These are phyloP conservation scores for Cryptoleucopteryx plumbea DNA, from an alignment of 2,113 vertebrate species.

Conservation along the genomic window DNA sequence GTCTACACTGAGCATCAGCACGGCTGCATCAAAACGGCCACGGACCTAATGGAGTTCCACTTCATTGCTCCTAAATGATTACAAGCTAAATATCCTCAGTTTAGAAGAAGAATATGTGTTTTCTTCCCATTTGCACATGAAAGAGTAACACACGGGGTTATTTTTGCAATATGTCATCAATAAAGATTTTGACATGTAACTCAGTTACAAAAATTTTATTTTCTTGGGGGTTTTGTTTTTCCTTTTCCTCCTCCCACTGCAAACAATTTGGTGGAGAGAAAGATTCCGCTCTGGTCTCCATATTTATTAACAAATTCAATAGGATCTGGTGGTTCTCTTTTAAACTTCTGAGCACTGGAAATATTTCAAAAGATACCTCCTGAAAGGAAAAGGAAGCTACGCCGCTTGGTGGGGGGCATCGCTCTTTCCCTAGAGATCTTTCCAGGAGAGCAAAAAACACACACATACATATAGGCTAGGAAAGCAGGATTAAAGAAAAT, in stretches of 20 bases:
- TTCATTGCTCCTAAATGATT: background rate
- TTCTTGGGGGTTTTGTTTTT: background rate
- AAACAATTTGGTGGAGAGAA: background rate
- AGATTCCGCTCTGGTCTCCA: fast-evolving
- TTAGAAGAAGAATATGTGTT: background rate
- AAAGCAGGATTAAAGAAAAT: constrained; percentile 24
- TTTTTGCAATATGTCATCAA: background rate
- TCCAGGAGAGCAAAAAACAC: background rate
- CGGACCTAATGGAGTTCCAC: background rate
- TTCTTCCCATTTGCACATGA: background rate
- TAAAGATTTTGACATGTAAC: background rate
- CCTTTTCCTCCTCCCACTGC: background rate
- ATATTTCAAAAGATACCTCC: background rate
- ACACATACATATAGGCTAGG: background rate
- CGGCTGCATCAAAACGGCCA: fast-evolving
- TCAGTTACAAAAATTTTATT: background rate
- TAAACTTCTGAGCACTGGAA: background rate
- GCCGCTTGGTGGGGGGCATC: background rate
- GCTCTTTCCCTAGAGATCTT: background rate
- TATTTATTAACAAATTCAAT: background rate
- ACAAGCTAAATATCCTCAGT: background rate
- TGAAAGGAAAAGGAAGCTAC: constrained; percentile 1
- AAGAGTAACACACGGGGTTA: background rate
- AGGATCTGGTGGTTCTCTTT: background rate
- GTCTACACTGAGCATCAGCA: background rate